Evolutionary conservation across 2,797 vertebrate genomes (phyloP), one percentile per base, ranked within the genome.

Genomic region (Spinibarbus caldwelli): DNA sequence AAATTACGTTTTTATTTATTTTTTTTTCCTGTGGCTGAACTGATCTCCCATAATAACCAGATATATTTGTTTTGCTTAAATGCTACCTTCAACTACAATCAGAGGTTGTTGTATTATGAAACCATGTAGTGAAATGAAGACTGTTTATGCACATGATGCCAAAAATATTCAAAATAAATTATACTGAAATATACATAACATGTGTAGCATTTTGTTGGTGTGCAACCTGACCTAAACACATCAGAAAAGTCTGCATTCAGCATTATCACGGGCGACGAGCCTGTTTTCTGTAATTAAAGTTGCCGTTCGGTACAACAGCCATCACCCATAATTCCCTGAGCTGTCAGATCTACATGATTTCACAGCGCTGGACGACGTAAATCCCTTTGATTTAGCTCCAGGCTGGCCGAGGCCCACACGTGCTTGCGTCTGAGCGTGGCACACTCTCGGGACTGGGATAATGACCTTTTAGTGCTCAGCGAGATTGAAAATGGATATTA

Each of bases 401-500:
- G 76, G 29, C 76, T 45, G 54, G 67, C 29, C 5, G 9, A n/a
- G 66, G 21, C 11, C 76, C 38, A 82, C 83, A 85, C 80, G 79
- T 83, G 84, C 68, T 34, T n/a, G 78, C 10, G 9, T 76, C 10
- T 66, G 79, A 62, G 79, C 2, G 45, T 36, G 52, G n/a, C 54
- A 41, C 62, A 62, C 85, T 75, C 82, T 43, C 19, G 72, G 85
- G 82, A 84, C 26, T 3, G 8, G 82, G 78, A 80, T 87, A 82
- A 86, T 86, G 82, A 86, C 49, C 66, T 78, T 76, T 72, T 70
- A 78, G 67, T 67, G 31, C 57, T 82, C 67, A 9, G 36, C 23
- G 19, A 86, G 78, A 88, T 88, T 88, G 82, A 54, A 86, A 86
- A 84, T 71, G 82, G 85, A 81, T 88, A 88, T 86, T 88, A 88